phyloP scores from a whole-genome alignment of 23 tunicate genomes.

The Phallusia fumigata region DNA sequence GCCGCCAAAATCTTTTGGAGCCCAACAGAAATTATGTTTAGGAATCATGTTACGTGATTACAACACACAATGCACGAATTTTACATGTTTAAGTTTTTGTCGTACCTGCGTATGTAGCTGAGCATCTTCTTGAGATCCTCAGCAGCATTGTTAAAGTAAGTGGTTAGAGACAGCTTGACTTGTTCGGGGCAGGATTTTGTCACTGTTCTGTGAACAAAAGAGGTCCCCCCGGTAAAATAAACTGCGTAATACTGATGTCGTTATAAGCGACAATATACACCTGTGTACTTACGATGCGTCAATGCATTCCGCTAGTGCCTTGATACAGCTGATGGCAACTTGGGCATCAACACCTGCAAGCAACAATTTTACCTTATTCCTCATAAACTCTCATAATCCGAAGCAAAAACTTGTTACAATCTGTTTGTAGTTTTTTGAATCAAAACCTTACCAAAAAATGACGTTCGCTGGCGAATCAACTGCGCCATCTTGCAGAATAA shows the following conservation, averaged over 20 bases:
- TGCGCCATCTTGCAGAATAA: slow-evolving; percentile 93
- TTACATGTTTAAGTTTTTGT: too few relatives aligned
- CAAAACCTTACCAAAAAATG: slow-evolving; percentile 94
- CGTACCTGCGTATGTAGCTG: slow-evolving; percentile 71
- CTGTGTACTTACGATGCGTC: slow-evolving; percentile 82
- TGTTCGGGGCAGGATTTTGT: slow-evolving; percentile 81
- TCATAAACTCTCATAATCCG: too few relatives aligned
- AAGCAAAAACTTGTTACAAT: too few relatives aligned
- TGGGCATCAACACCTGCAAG: slow-evolving; percentile 84
- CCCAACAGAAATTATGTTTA: too few relatives aligned
- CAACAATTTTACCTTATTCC: background rate
- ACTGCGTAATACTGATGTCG: background rate
- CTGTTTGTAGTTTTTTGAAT: background rate
- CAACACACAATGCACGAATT: too few relatives aligned
- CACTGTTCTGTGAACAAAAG: slow-evolving; percentile 59
- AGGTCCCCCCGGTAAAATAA: background rate
- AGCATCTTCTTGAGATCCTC: slow-evolving; percentile 91
- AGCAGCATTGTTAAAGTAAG: slow-evolving; percentile 98
- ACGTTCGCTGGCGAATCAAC: slow-evolving; percentile 78
- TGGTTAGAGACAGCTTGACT: slow-evolving; percentile 75
- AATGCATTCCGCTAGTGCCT: slow-evolving; percentile 82
- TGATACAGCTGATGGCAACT: slow-evolving; percentile 72
- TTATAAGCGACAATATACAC: background rate
- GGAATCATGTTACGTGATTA: too few relatives aligned
- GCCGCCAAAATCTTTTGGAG: too few relatives aligned